Percentiles rank a stretch among this genome's conserved stretches.
phyloP scores from a whole-genome alignment of 2,113 vertebrate genomes.

The Miniopterus natalensis region DNA sequence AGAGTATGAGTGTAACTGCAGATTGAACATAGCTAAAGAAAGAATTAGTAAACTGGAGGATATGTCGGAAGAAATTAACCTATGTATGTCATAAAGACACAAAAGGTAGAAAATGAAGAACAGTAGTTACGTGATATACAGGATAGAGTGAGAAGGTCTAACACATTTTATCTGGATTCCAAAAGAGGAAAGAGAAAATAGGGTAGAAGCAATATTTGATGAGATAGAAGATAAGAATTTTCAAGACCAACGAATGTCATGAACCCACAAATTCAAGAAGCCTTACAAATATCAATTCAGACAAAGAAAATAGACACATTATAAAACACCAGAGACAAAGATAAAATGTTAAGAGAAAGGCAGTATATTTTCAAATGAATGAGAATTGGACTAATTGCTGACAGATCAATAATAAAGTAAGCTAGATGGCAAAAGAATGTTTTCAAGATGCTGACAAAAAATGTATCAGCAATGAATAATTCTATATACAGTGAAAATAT shows the following conservation, averaged over 20 bases:
- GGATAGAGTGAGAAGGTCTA: not conserved
- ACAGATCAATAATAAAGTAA: slow-evolving; percentile 43
- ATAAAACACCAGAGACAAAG: not conserved
- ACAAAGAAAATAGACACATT: not conserved
- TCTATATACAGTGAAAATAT: not conserved
- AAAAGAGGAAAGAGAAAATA: slow-evolving; percentile 9
- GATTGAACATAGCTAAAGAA: slow-evolving; percentile 39
- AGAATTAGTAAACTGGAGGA: slow-evolving; percentile 47
- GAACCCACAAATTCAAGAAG: slow-evolving; percentile 28
- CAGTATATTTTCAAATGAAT: slow-evolving; percentile 3
- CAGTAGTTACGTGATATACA: not conserved
- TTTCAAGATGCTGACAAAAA: not conserved
- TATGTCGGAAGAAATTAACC: not conserved
- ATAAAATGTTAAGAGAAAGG: slow-evolving; percentile 33
- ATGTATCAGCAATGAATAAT: not conserved
- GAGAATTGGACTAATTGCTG: not conserved
- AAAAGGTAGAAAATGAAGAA: not conserved
- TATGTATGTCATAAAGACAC: not conserved
- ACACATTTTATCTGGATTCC: not conserved
- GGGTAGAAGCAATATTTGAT: not conserved
- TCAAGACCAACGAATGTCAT: not conserved
- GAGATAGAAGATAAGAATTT: not conserved
- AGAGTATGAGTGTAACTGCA: not conserved
- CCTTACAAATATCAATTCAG: not conserved
- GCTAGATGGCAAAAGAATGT: not conserved